phyloP scores from a whole-genome alignment of 2,888 invertebrate genomes.

The Hyles lineata region DNA sequence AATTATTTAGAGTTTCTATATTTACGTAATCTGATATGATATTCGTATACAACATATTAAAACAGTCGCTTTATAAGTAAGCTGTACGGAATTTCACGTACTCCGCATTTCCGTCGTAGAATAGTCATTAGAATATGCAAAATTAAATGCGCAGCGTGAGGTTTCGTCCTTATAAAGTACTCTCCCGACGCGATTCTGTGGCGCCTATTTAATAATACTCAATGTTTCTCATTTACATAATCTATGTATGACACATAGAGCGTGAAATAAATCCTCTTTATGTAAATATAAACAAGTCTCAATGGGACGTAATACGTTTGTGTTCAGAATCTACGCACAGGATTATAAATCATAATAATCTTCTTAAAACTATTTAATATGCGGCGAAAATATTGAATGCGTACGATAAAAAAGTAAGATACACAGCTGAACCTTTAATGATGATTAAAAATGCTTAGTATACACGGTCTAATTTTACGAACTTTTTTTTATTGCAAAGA shows the following conservation, averaged over 20 bases:
- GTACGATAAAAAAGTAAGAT: not conserved
- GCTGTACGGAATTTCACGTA: conserved; percentile 1
- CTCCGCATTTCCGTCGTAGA: not conserved
- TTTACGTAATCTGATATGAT: too few relatives aligned
- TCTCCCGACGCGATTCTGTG: conserved; percentile 2
- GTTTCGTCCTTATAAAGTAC: conserved; percentile 4
- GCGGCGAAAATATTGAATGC: not conserved
- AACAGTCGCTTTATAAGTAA: not conserved
- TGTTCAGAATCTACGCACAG: not conserved
- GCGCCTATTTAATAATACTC: conserved; percentile 20
- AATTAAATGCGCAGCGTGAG: not conserved
- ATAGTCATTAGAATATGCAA: conserved; percentile 17
- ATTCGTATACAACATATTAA: not conserved
- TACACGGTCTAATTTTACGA: not conserved
- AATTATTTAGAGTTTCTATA: too few relatives aligned
- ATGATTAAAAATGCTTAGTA: not conserved
- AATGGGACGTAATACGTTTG: not conserved
- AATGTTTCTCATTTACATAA: conserved; percentile 23
- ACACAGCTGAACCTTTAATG: not conserved
- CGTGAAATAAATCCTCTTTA: not conserved
- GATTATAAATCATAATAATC: not conserved
- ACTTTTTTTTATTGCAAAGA: too few relatives aligned
- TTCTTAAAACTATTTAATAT: not conserved
- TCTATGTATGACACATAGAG: not conserved
- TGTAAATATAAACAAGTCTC: not conserved